A percentile compares a stretch with the other conserved stretches of the same genome.
Conservation (phyloP, 2,888 invertebrate genomes). For the Corbicula japonica region DNA sequence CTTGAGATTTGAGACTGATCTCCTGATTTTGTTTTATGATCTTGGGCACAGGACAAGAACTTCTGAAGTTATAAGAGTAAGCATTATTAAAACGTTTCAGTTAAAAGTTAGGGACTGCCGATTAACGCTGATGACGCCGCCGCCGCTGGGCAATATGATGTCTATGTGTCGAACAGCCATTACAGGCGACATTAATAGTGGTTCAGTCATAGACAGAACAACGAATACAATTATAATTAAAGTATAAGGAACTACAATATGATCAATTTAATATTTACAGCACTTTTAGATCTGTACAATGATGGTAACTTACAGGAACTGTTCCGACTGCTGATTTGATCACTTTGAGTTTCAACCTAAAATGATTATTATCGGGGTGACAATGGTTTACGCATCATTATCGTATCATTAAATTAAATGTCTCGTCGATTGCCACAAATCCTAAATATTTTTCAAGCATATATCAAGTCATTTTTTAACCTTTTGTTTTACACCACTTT, state of each 20-base stretch:
- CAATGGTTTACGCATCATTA: not conserved
- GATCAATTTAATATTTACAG: not conserved
- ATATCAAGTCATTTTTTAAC: not conserved
- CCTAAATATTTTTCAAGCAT: not conserved
- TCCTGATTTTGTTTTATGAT: no score
- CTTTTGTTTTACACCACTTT: not conserved
- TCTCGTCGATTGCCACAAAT: not conserved
- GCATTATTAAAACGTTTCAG: no score
- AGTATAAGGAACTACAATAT: not conserved
- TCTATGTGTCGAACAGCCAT: not conserved
- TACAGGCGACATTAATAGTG: not conserved
- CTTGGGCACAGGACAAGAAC: no score
- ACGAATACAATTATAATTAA: not conserved
- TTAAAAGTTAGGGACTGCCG: no score
- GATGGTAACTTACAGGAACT: slow-evolving; percentile 16
- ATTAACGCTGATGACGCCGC: not conserved
- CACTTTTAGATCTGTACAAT: not conserved
- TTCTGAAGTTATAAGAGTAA: no score
- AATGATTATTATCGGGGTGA: not conserved
- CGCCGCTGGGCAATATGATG: no score
- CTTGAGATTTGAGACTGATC: no score
- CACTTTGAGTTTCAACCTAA: slow-evolving; percentile 52
- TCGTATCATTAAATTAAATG: not conserved
- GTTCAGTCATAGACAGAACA: not conserved
- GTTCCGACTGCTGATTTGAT: slow-evolving; percentile 47